A percentile compares a stretch with the other conserved stretches of the same genome.
phyloP scores from a whole-genome alignment of 2,797 vertebrate genomes.

The Chelmon rostratus region DNA sequence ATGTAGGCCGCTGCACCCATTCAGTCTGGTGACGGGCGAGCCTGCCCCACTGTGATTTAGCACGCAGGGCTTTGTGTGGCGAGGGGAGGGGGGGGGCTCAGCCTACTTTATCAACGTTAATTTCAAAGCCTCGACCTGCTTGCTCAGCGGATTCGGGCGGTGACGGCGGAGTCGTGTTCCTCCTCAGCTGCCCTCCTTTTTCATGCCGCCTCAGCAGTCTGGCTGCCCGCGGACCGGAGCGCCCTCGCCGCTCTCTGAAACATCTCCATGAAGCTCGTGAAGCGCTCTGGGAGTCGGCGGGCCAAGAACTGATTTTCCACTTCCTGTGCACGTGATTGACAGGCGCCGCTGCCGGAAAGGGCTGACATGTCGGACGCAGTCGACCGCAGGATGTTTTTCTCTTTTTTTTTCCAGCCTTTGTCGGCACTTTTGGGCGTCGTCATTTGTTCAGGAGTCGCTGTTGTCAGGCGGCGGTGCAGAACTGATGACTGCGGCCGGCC shows the following conservation, averaged over 20 bases:
- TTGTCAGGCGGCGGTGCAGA: slow-evolving; percentile 48
- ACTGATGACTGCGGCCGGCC: slow-evolving; percentile 56
- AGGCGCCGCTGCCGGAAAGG: slow-evolving; percentile 29
- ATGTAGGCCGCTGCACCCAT: slow-evolving; percentile 79
- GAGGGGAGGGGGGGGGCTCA: slow-evolving; percentile 35
- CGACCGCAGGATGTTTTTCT: slow-evolving; percentile 31
- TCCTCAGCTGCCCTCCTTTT: slow-evolving; percentile 69
- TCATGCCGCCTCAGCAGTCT: slow-evolving; percentile 70
- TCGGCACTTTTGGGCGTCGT: slow-evolving; percentile 26
- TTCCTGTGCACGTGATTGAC: slow-evolving; percentile 71
- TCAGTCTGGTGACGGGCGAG: slow-evolving; percentile 67
- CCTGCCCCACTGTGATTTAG: slow-evolving; percentile 78
- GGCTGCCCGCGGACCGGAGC: slow-evolving; percentile 31
- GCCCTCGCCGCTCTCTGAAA: slow-evolving; percentile 16
- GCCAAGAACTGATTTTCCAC: slow-evolving; percentile 53
- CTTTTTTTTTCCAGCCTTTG: background rate
- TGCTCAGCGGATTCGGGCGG: slow-evolving; percentile 71
- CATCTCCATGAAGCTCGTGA: slow-evolving; percentile 41
- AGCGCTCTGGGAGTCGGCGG: slow-evolving; percentile 6
- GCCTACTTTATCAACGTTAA: slow-evolving; percentile 83
- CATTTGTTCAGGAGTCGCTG: slow-evolving; percentile 38
- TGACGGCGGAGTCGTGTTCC: slow-evolving; percentile 38
- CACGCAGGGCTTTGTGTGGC: slow-evolving; percentile 48
- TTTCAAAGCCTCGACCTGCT: slow-evolving; percentile 72
- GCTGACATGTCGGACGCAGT: slow-evolving; percentile 20